A percentile compares a stretch with the other conserved stretches of the same genome.
phyloP scores from a whole-genome alignment of 92 coral and sea anemone species.

The Pocillopora grandis region DNA sequence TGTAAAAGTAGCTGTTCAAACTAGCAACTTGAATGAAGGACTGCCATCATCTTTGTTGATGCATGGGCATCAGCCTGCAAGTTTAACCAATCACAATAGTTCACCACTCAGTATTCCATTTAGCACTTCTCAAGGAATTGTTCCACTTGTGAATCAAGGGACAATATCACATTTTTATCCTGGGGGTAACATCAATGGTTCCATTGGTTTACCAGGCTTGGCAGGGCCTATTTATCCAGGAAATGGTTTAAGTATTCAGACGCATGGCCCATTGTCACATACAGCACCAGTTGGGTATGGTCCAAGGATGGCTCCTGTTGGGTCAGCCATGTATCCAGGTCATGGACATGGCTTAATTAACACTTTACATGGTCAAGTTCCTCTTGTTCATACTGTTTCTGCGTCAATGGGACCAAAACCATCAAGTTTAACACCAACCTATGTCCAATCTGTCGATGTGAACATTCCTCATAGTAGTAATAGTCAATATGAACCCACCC shows the following conservation, averaged over 20 bases:
- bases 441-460: constrained; percentile 45
- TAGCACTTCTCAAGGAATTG: constrained; percentile 7
- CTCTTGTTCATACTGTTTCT: constrained; percentile 78
- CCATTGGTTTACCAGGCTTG: constrained; percentile 20
- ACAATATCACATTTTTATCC: constrained; percentile 22
- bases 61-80: constrained; percentile 16
- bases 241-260: constrained; percentile 4
- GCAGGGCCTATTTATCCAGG: constrained; percentile 11
- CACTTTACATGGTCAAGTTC: constrained; percentile 31
- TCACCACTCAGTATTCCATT: background rate
- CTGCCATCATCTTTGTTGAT: background rate
- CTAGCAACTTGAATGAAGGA: constrained; percentile 10
- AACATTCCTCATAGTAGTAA: constrained; percentile 24
- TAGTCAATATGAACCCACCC: background rate
- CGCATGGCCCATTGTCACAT: constrained; percentile 16
- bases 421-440: constrained; percentile 74
- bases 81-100: constrained; percentile 20
- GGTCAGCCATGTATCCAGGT: constrained; percentile 12
- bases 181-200: constrained; percentile 1
- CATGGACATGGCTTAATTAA: constrained; percentile 22
- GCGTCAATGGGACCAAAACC: constrained; percentile 76
- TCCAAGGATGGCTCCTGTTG: constrained; percentile 29
- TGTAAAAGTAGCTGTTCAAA: background rate
- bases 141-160: constrained; percentile 14
- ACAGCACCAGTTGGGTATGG: constrained; percentile 22